Conservation (phyloP, 2,113 vertebrate species). For the Oryzias woworae region DNA sequence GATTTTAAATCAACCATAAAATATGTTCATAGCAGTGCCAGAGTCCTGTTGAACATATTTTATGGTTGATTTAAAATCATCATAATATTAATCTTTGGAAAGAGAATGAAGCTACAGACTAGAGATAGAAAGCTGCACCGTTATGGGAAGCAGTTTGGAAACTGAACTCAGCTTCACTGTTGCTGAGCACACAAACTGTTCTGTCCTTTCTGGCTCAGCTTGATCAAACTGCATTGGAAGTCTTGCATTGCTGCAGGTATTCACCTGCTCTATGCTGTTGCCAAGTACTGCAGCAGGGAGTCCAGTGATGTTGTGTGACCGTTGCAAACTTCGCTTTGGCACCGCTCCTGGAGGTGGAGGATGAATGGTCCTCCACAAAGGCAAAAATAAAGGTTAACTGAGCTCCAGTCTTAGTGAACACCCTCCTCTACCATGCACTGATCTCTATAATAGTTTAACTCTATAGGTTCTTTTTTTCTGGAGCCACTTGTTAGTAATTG, state of each 20-base stretch:
- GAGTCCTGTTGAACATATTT: no score
- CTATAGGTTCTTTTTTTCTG: no score
- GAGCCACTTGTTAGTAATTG: neutral
- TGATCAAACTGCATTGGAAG: constrained; percentile 19
- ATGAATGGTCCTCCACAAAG: constrained; percentile 7
- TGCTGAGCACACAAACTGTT: neutral
- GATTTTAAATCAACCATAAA: no score
- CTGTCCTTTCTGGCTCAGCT: constrained; percentile 6
- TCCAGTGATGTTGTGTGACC: constrained; percentile 35
- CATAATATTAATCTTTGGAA: no score
- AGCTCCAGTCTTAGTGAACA: constrained; percentile 8
- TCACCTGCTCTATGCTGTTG: constrained; percentile 14
- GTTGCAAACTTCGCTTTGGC: constrained; percentile 5
- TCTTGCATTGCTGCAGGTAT: constrained; percentile 37
- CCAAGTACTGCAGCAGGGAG: constrained; percentile 43
- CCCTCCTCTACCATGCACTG: constrained; percentile 4
- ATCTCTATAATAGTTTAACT: neutral
- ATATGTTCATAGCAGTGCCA: no score
- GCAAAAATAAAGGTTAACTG: constrained; percentile 17
- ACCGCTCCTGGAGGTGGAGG: constrained; percentile 18
- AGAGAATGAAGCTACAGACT: no score
- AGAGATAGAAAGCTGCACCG: no score
- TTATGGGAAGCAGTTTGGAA: no score
- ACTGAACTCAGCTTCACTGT: neutral
- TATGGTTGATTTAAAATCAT: no score